Base-by-base conservation (phyloP, 2,797 vertebrate species). In the Danio choprae region DNA sequence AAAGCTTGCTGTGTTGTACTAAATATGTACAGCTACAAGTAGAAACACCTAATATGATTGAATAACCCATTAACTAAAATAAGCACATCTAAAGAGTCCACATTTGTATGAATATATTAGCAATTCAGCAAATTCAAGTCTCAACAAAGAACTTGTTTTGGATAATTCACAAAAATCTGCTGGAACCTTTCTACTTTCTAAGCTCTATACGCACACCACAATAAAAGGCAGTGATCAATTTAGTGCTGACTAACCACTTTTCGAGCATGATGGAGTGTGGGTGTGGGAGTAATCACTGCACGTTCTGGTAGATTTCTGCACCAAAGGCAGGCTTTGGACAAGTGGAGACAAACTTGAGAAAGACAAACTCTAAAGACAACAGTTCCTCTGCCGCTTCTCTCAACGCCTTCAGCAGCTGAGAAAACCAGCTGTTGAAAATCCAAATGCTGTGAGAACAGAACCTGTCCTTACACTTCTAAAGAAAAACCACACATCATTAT, bases 261-360 rank as follows among this genome's bases (percentile, higher is more conserved):
- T 86, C 51, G 69, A 62, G 58, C 36, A 59, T 72, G 81, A 84
- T 86, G 68, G 71, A 77, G 80, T 86, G 53, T 63, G 50, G 80
- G 58, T 74, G 69, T 78, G 69, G 41, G 58, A 22, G 56, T 67
- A 76, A 72, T 74, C 60, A 55, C 18, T 55, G 43, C 48, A 76
- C 9, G 55, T 77, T 82, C 69, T 74, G 55, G 77, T 67, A 60
- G 15, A 44, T 68, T 67, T 64, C 60, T 40, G 76, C 18, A 69
- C 75, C 46, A 74, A 76, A 70, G 51, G 67, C 75, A 60, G 29
- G 44, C 44, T 81, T 76, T 71, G 22, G 83, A 81, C 80, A 83
- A 81, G 83, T 82, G 77, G 13, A 78, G 80, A 64, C 85, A 86
- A 70, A 73, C 50, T 63, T 78, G 80, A 77, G 41, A 74, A 74